phyloP scores from a whole-genome alignment of 2,113 vertebrate genomes.

The Actenoides hombroni region DNA sequence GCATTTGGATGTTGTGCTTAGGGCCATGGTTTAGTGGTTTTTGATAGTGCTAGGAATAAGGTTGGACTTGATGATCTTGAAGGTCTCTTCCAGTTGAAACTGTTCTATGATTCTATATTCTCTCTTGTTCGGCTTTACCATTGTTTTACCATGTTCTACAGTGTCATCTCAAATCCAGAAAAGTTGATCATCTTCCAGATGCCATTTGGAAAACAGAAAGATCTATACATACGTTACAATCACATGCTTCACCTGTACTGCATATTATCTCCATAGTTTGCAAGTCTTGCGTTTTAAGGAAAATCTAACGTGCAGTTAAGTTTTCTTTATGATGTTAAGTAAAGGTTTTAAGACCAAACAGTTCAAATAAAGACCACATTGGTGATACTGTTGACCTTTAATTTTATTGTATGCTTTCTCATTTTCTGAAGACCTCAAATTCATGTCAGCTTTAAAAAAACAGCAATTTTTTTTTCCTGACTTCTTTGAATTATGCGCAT shows the following conservation, averaged over 20 bases:
- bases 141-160: background rate
- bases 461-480: background rate
- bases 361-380: background rate
- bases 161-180: background rate
- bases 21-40: too few species aligned
- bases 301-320: background rate
- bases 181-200: background rate
- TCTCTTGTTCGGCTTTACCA: background rate
- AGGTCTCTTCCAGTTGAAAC: too few species aligned
- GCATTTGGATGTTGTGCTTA: too few species aligned
- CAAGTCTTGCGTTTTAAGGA: background rate
- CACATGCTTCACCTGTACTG: background rate
- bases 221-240: background rate
- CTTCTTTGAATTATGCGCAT: background rate
- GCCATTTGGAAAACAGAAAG: background rate
- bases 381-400: background rate
- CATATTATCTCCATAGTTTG: background rate
- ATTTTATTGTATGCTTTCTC: background rate
- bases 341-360: background rate
- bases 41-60: background rate
- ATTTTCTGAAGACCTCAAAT: background rate
- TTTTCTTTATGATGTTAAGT: background rate
- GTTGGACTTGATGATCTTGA: too few species aligned
- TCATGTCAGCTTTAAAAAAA: background rate
- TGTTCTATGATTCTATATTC: background rate